Evolutionary conservation across 23 tunicate genomes (phyloP).

Genomic region (Botrylloides violaceus): DNA sequence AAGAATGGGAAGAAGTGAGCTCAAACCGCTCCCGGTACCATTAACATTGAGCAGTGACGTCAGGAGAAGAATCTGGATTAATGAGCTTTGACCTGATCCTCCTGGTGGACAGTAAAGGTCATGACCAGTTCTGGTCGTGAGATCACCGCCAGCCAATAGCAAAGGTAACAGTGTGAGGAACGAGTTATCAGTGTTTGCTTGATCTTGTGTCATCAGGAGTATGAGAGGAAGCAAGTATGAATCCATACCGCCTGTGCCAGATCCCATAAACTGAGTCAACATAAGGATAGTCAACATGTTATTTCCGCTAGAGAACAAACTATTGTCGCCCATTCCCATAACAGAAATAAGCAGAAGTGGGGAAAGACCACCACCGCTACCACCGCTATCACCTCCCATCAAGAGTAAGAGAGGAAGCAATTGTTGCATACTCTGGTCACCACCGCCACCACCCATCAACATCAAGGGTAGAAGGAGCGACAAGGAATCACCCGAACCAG

Average conservation of each 20-base stretch:
- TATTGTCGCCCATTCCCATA: not conserved
- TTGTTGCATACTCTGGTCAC: not conserved
- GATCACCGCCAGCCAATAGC: not conserved
- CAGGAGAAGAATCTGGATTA: not conserved
- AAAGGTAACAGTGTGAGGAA: not conserved
- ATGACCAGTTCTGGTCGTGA: not conserved
- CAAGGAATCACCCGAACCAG: too few species aligned
- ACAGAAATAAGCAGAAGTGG: not conserved
- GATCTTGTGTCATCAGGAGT: not conserved
- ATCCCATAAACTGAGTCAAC: not conserved
- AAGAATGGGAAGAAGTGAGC: not conserved
- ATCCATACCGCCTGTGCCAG: not conserved
- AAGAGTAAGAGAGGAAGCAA: not conserved
- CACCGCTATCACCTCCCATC: not conserved
- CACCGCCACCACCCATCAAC: conserved; percentile 6
- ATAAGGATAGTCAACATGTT: not conserved
- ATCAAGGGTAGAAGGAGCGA: not conserved
- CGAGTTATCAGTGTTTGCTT: not conserved
- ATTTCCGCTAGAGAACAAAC: not conserved
- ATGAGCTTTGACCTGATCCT: not conserved
- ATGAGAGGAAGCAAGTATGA: not conserved
- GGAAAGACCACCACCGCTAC: not conserved
- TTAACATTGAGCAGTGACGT: not conserved
- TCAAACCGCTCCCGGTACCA: not conserved
- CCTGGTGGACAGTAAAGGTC: not conserved